These are phyloP conservation scores for Melierax canorus DNA, from an alignment of 2,113 vertebrate species.

Conservation along the genomic window DNA sequence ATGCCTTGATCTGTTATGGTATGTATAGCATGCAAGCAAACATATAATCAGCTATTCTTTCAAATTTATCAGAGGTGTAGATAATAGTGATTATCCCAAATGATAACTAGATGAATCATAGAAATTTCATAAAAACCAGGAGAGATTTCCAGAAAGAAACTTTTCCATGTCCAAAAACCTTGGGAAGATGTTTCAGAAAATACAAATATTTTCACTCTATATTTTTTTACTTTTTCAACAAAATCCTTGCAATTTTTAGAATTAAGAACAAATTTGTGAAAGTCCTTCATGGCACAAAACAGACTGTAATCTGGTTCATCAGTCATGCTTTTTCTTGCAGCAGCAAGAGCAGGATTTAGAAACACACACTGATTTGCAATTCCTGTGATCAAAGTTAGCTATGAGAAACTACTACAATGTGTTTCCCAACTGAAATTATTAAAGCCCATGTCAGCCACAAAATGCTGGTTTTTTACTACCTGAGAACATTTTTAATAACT, in stretches of 20 bases:
- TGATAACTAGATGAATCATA: background rate
- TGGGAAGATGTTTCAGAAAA: background rate
- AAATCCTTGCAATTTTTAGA: background rate
- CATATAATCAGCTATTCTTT: background rate
- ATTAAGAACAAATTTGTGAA: background rate
- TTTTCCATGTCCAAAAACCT: background rate
- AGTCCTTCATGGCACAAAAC: background rate
- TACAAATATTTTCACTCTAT: background rate
- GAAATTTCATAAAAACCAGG: background rate
- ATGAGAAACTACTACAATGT: background rate
- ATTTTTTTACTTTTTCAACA: background rate
- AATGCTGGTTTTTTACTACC: background rate
- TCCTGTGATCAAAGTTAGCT: background rate
- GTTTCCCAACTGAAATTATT: background rate
- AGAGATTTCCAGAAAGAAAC: background rate
- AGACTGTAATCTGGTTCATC: background rate
- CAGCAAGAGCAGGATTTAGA: background rate
- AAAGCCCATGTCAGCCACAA: background rate
- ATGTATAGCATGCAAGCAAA: constrained; percentile 33
- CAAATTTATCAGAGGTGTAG: background rate
- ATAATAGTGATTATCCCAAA: background rate
- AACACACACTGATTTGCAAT: background rate
- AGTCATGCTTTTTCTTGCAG: background rate
- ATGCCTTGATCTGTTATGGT: constrained; percentile 79
- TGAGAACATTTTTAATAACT: background rate